phyloP scores from a whole-genome alignment of 1,140 invertebrate species.

The Drosophila nigromelanica region DNA sequence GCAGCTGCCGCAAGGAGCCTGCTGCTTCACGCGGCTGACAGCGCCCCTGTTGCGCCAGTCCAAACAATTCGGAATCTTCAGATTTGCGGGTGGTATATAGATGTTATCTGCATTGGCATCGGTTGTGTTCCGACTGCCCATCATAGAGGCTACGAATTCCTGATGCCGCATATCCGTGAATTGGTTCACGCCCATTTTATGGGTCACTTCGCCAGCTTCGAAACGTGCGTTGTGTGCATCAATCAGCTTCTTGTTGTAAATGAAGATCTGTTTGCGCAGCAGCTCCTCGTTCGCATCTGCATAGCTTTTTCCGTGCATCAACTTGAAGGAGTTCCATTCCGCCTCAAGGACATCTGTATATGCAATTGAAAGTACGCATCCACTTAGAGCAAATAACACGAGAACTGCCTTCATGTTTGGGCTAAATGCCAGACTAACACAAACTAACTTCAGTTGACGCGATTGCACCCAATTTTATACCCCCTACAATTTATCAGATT shows the following conservation, averaged over 20 bases:
- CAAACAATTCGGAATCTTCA: slow-evolving; percentile 88
- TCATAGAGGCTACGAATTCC: slow-evolving; percentile 88
- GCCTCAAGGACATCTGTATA: background rate
- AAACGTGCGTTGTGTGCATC: slow-evolving; percentile 91
- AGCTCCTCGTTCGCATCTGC: slow-evolving; percentile 88
- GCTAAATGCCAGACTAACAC: background rate
- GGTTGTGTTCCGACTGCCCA: background rate
- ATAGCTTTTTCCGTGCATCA: slow-evolving; percentile 88
- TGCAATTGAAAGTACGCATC: background rate
- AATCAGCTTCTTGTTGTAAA: slow-evolving; percentile 92
- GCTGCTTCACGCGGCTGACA: slow-evolving; percentile 95
- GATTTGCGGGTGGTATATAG: slow-evolving; percentile 89
- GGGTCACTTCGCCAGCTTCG: slow-evolving; percentile 87
- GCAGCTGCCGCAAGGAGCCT: slow-evolving; percentile 93
- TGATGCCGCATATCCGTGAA: slow-evolving; percentile 92
- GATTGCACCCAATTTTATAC: slow-evolving; percentile 8
- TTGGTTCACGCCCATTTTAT: slow-evolving; percentile 89
- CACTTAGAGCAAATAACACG: background rate
- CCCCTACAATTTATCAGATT: background rate
- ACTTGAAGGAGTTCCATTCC: slow-evolving; percentile 75
- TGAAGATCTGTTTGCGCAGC: slow-evolving; percentile 92
- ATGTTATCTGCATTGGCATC: slow-evolving; percentile 58
- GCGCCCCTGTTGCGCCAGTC: slow-evolving; percentile 94
- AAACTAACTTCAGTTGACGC: background rate
- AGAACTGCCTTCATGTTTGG: slow-evolving; percentile 4